These are phyloP conservation scores for Drosophila kokeensis DNA, from an alignment of 2,888 invertebrate genomes.

Conservation along the genomic window DNA sequence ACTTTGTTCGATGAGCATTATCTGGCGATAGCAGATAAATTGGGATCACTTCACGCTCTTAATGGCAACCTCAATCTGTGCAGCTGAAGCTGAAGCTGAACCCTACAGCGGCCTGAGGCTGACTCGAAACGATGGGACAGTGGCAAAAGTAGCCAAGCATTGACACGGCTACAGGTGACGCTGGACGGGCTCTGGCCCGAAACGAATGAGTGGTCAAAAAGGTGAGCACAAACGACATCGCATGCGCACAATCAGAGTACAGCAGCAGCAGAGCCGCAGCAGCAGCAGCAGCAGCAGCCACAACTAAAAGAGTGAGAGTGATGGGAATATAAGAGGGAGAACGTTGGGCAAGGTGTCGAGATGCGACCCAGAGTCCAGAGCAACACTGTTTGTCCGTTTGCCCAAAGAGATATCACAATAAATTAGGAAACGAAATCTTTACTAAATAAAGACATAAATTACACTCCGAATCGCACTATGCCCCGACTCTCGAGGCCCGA, in stretches of 20 bases:
- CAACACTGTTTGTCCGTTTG: conserved; percentile 59
- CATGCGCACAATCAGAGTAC: conserved; percentile 80
- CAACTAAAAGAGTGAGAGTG: conserved; percentile 43
- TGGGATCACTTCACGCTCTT: conserved; percentile 85
- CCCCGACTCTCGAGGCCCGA: conserved; percentile 30
- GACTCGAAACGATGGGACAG: conserved; percentile 50
- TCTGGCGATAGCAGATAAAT: conserved; percentile 85
- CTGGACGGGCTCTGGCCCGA: conserved; percentile 31
- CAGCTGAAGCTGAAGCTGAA: conserved; percentile 5
- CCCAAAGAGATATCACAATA: conserved; percentile 84
- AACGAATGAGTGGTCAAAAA: conserved; percentile 81
- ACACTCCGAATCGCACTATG: conserved; percentile 81
- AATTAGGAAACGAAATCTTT: conserved; percentile 85
- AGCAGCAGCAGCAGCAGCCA: neutral
- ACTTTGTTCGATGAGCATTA: conserved; percentile 85
- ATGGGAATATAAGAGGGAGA: conserved; percentile 6
- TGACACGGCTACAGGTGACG: conserved; percentile 63
- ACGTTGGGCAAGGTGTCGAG: conserved; percentile 67
- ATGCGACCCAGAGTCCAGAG: conserved; percentile 10
- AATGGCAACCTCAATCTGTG: conserved; percentile 74
- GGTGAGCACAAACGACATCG: conserved; percentile 83
- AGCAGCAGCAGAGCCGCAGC: conserved; percentile 31
- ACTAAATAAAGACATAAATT: conserved; percentile 85
- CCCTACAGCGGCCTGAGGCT: conserved; percentile 13
- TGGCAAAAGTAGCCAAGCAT: conserved; percentile 71